A percentile compares a stretch with the other conserved stretches of the same genome.
Conservation (phyloP, 2,888 invertebrate species). For the Dusona sp. region DNA sequence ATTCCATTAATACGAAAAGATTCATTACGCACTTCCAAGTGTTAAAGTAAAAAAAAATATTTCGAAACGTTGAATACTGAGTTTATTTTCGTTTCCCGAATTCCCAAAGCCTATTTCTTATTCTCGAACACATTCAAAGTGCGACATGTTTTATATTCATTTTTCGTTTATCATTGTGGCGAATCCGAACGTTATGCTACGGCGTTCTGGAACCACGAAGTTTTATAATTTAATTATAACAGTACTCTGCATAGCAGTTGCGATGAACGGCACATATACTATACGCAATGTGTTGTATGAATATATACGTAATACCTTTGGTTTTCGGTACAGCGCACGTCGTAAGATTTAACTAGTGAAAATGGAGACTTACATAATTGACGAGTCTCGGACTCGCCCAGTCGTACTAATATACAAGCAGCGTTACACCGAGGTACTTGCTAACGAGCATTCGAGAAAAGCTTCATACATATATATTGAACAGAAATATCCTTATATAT, state of each 20-base stretch:
- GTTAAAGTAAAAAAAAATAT: neutral
- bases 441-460: slow-evolving; percentile 26
- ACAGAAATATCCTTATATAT: neutral
- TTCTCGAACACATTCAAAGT: neutral
- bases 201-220: neutral
- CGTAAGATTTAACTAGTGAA: slow-evolving; percentile 30
- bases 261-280: neutral
- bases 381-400: slow-evolving; percentile 39
- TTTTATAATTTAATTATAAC: no score
- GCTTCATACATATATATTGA: slow-evolving; percentile 10
- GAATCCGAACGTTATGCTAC: no score
- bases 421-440: slow-evolving; percentile 25
- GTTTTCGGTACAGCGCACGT: neutral
- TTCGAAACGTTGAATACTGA: neutral
- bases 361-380: slow-evolving; percentile 51
- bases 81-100: neutral
- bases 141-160: neutral
- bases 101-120: neutral
- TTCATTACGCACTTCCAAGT: neutral
- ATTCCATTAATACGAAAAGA: slow-evolving; percentile 20
- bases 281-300: neutral
- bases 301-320: neutral
- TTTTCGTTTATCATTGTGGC: neutral
- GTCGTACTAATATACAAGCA: slow-evolving; percentile 13
- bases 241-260: neutral